Percentiles rank a stretch among this genome's conserved stretches.
These are phyloP conservation scores for Cecidostiba fungosa DNA, from an alignment of 2,888 invertebrate species.

Conservation along the genomic window DNA sequence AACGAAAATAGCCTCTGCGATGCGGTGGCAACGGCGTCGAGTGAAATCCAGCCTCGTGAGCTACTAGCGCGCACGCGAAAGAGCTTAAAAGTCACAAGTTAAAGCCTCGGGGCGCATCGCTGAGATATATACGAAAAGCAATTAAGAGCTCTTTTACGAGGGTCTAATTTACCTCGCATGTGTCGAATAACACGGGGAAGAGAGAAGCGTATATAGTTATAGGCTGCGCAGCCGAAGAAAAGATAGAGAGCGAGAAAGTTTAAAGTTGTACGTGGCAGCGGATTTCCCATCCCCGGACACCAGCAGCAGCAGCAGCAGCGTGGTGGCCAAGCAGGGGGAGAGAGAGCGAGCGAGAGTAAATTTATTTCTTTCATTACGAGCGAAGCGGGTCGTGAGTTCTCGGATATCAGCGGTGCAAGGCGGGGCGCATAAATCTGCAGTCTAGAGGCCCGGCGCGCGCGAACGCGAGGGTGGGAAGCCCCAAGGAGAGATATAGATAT, in stretches of 20 bases:
- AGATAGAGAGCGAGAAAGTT: constrained; percentile 55
- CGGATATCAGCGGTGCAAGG: constrained; percentile 79
- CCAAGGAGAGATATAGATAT: constrained; percentile 59
- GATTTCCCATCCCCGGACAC: constrained; percentile 66
- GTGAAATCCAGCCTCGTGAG: background rate
- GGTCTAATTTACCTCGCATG: constrained; percentile 64
- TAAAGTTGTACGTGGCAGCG: constrained; percentile 53
- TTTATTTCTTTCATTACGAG: constrained; percentile 81
- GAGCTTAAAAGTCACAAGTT: constrained; percentile 19
- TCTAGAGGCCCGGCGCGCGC: constrained; percentile 68
- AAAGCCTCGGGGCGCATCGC: background rate
- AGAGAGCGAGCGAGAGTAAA: constrained; percentile 70
- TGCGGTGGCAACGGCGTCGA: background rate
- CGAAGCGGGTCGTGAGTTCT: constrained; percentile 79
- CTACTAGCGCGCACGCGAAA: background rate
- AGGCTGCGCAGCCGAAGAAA: constrained; percentile 33
- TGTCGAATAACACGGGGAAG: constrained; percentile 56
- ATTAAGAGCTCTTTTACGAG: constrained; percentile 64
- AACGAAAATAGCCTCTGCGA: constrained; percentile 30
- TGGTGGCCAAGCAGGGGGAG: constrained; percentile 61
- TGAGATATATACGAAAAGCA: constrained; percentile 52
- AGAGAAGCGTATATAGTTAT: background rate
- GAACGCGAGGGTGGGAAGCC: constrained; percentile 65
- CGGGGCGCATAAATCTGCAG: constrained; percentile 79
- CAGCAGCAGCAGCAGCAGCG: constrained; percentile 9